Base-by-base conservation (phyloP, 2,797 vertebrate genomes). In the Alcedo quadribrachys region DNA sequence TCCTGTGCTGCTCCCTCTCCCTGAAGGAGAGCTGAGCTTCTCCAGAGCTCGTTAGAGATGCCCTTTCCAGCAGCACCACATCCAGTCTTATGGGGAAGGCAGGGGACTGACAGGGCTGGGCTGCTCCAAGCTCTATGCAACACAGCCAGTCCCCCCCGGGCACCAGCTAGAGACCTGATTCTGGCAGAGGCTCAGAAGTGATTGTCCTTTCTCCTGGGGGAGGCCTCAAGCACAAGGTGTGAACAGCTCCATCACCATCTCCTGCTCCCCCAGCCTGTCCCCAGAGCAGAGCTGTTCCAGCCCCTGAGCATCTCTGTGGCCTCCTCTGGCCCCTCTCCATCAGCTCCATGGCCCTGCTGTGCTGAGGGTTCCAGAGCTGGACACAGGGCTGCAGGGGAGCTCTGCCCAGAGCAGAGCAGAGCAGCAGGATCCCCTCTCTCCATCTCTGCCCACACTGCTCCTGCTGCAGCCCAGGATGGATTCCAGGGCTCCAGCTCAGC, bases 21-120 rank as follows among this genome's bases (percentile, higher is more conserved):
- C 30, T 30, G 50, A 9, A 12, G 0, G 6, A 61, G 43, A 19
- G 60, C 19, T 3, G 2, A 50, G 51, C 50, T 48, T 6, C 21
- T 3, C 50, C 2, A 0, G 35, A 16, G 33, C 4, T n/a, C 4
- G 1, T 5, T 5, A 16, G n/a, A 16, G n/a, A 60, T 1, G 27
- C 12, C 19, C 45, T 10, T 43, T 15, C 33, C 63, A 15, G 69
- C 21, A 21, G 30, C 46, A 43, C 22, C 75, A 20, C 37, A 2
- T 8, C 35, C 1, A 2, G 45, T 21, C 24, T 4, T 0, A 6
- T 0, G 12, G 32, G 85, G 30, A 32, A 43, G 35, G 60, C 77
- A 22, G 51, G 27, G 42, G 24, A 27, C 45, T 45, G 30, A 30
- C 50, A 11, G 0, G 2, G 17, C 3, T 22, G 70, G 65, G 19